Evolutionary conservation across 2,113 vertebrate genomes (phyloP), one percentile per base, ranked within the genome.

Genomic region (Sorex araneus): DNA sequence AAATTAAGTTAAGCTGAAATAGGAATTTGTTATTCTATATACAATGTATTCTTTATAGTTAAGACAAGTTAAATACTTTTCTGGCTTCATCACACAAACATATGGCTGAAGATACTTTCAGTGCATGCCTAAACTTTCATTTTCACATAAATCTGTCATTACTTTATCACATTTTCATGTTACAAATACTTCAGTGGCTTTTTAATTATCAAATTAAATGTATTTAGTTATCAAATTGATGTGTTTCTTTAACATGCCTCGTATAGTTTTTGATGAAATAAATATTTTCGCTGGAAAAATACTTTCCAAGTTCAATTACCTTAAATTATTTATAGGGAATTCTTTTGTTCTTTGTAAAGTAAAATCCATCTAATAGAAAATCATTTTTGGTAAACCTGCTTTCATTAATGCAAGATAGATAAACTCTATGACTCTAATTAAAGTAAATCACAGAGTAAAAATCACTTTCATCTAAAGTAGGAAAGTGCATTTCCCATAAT

Each of bases 41-140:
- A 50, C 13, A 93, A 10, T n/a, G 54, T 1, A 4, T 76, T 70
- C 18, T 16, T 89, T 82, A 45, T 32, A 69, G 3, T 12, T 75
- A 75, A 89, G 94, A 50, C 1, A 89, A 74, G 74, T 82, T 63
- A 36, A 71, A 79, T 84, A 9, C 67, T 43, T 71, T 67, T 91
- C 47, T 84, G 43, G 21, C 16, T 81, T 87, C 34, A 63, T 77
- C 73, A 43, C 16, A 75, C 6, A 87, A 70, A 36, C 45, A 80
- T 69, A 63, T 32, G 47, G 40, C 50, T 64, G 50, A 64, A 36
- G 74, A 80, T 47, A 40, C 9, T 73, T 77, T 47, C 36, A 75
- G 15, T 54, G 2, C 67, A 21, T 13, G 28, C 3, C 1, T 77
- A 45, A 50, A 34, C 11, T 19, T 21, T 50, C 21, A 21, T 69